Base-by-base conservation (phyloP, 2,888 invertebrate genomes). In the Anorthoa munda region DNA sequence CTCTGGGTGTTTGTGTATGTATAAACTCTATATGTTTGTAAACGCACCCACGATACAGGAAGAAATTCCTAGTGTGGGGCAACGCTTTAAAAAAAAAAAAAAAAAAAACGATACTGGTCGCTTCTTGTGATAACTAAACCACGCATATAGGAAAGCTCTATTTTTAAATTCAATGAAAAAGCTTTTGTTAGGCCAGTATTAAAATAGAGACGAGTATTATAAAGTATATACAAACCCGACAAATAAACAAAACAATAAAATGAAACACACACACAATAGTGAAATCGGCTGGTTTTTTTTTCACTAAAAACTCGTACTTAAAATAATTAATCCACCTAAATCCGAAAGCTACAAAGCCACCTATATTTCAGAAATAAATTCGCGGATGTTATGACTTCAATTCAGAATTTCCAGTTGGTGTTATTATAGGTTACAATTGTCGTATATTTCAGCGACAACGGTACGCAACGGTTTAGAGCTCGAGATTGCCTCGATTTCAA, bases 401-500 rank as follows among this genome's bases (percentile, higher is more conserved):
- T 55, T 21, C n/a, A 66, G 23, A 0, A 68, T 21, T 53, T 50
- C n/a, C 48, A 60, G n/a, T 60, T 60, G 71, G 18, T 79, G 45
- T 68, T 72, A 68, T 58, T 77, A 60, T 46, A 59, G 45, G 13
- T 59, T 68, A 46, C 55, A 66, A 78, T 55, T 72, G 21, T 9
- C 50, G 7, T 63, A 55, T 72, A 80, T 66, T 66, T 78, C 39
- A 63, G 56, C 26, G 51, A 66, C 21, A 68, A 39, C 39, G 26
- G 67, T 61, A 23, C 31, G 61, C 53, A 50, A 82, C 56, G 18
- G 60, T 61, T 79, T 67, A 50, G 60, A 64, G 39, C 59, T 58
- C 58, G 59, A 61, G 23, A 70, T 67, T 82, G 75, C 61, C 55
- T 58, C 51, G 53, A 71, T 84, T 59, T 66, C 68, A 81, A 75